Percentiles rank a stretch among this genome's conserved stretches.
Evolutionary conservation across 2,888 invertebrate species (phyloP).

Genomic region (Noctua fimbriata): DNA sequence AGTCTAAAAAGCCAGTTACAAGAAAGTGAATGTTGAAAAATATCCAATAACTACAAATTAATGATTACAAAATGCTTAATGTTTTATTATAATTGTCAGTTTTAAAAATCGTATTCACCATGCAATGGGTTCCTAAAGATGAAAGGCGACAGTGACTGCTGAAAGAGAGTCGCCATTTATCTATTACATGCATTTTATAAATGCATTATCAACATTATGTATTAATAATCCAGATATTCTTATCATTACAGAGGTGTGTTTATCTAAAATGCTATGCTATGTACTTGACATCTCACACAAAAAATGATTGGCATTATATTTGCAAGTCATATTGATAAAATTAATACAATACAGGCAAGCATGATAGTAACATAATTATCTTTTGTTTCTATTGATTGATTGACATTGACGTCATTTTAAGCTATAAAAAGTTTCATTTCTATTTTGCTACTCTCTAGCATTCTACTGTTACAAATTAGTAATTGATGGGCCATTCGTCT

Average conservation of each 20-base stretch:
- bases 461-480: conserved; percentile 5
- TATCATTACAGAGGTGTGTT: neutral
- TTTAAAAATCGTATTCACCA: conserved; percentile 11
- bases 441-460: neutral
- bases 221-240: neutral
- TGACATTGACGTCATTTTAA: neutral
- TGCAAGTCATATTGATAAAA: conserved; percentile 16
- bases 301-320: neutral
- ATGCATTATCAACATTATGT: neutral
- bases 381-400: neutral
- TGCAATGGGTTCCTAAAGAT: neutral
- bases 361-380: neutral
- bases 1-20: neutral
- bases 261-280: neutral
- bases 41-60: neutral
- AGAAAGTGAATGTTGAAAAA: neutral
- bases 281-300: neutral
- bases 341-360: neutral
- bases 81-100: neutral
- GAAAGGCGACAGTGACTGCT: neutral
- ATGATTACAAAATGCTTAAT: neutral
- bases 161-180: neutral
- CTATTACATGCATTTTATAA: neutral
- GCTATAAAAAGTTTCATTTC: neutral
- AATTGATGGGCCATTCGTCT: neutral